Conservation (phyloP, 2,888 invertebrate genomes). For the Calameuta pallipes region DNA sequence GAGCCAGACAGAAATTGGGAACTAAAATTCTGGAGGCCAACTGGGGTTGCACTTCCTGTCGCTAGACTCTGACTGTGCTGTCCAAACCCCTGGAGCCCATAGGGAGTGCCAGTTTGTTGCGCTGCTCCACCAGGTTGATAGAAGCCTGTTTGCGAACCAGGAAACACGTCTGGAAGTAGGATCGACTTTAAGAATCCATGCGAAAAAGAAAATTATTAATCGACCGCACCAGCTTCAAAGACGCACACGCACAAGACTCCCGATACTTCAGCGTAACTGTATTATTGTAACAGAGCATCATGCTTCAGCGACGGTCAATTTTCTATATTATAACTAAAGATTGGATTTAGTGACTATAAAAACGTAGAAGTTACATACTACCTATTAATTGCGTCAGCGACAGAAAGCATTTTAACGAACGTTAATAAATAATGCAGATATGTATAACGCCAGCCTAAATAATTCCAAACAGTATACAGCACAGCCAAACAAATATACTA, state of each 20-base stretch:
- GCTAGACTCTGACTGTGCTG: slow-evolving; percentile 62
- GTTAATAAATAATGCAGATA: not conserved
- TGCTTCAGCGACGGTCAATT: not conserved
- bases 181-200: not conserved
- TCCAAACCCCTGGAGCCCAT: slow-evolving; percentile 66
- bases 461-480: not conserved
- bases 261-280: not conserved
- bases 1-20: slow-evolving; percentile 72
- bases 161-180: slow-evolving; percentile 57
- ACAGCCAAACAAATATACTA: not conserved
- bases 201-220: not conserved
- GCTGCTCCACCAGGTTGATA: slow-evolving; percentile 64
- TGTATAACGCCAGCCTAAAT: not conserved
- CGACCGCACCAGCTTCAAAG: not conserved
- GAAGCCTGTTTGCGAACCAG: slow-evolving; percentile 63
- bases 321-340: not conserved
- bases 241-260: not conserved
- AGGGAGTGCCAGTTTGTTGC: slow-evolving; percentile 63
- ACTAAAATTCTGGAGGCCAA: slow-evolving; percentile 68
- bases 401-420: not conserved
- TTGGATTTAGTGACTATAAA: not conserved
- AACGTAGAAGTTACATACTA: not conserved
- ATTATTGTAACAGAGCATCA: not conserved
- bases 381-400: not conserved
- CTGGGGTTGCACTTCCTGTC: slow-evolving; percentile 63